These are phyloP conservation scores for Dendrophyllia cribrosa DNA, from an alignment of 64 coral and sea anemone genomes.

Conservation along the genomic window DNA sequence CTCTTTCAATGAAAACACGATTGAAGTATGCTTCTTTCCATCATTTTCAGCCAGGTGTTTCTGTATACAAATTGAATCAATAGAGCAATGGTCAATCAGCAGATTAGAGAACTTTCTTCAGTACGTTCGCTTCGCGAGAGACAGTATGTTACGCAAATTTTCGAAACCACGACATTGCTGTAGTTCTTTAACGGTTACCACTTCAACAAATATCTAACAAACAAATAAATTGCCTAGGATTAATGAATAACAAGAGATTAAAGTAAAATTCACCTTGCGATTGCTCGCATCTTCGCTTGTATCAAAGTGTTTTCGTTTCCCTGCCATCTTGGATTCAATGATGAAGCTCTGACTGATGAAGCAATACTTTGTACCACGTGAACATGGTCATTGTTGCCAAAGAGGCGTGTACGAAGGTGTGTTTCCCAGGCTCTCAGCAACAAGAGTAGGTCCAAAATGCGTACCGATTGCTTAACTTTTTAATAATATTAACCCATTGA, in stretches of 20 bases:
- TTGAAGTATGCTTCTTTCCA: slow-evolving; percentile 66
- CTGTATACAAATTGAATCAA: slow-evolving; percentile 14
- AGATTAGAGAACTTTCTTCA: no score
- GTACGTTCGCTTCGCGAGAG: no score
- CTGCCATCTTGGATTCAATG: neutral
- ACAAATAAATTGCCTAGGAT: neutral
- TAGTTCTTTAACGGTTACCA: no score
- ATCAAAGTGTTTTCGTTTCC: slow-evolving; percentile 46
- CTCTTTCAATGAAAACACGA: slow-evolving; percentile 94
- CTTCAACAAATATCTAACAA: neutral
- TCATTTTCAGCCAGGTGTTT: slow-evolving; percentile 54
- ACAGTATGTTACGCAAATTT: no score
- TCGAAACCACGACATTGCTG: no score
- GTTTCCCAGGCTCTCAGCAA: neutral
- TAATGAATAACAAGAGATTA: neutral
- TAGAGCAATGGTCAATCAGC: neutral
- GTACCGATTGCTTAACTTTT: no score
- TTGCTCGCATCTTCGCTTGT: slow-evolving; percentile 18
- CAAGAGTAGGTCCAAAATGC: no score
- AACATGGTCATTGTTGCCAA: neutral
- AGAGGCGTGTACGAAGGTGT: slow-evolving; percentile 9
- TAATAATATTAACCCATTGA: no score
- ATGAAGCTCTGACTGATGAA: neutral
- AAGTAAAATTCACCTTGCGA: neutral
- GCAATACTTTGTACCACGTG: neutral